A percentile compares a stretch with the other conserved stretches of the same genome.
Conservation (phyloP, 1,140 invertebrate species). For the Druon quercuslanigerum region DNA sequence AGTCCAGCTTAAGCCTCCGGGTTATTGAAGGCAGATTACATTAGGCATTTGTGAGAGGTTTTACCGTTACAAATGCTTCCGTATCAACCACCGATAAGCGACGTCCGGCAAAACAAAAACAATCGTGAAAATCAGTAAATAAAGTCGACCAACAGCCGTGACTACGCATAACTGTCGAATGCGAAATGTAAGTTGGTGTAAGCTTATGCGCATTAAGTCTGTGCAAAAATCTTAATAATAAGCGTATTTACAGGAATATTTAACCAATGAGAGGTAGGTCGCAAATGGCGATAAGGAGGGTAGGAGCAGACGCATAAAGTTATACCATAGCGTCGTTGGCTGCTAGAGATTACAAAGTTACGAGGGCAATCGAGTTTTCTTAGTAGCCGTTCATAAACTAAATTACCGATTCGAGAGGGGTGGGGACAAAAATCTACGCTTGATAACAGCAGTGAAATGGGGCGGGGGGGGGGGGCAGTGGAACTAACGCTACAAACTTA, state of each 20-base stretch:
- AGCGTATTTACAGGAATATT: neutral
- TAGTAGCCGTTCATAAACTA: neutral
- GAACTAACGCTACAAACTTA: too few species aligned
- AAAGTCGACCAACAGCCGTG: neutral
- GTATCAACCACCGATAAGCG: neutral
- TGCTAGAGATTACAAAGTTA: neutral
- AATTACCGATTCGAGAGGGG: too few species aligned
- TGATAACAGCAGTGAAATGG: too few species aligned
- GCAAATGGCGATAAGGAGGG: neutral
- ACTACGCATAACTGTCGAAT: constrained; percentile 8
- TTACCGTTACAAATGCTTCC: constrained; percentile 16
- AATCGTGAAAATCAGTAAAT: neutral
- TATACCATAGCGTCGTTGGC: neutral
- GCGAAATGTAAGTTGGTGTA: neutral
- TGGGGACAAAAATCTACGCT: too few species aligned
- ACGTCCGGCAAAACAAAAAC: neutral
- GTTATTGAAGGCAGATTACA: constrained; percentile 22
- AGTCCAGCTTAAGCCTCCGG: neutral
- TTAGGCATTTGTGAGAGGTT: neutral
- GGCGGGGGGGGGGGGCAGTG: too few species aligned
- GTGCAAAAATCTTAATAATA: neutral
- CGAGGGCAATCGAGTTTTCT: neutral
- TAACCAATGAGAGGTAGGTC: neutral
- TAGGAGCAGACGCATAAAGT: neutral
- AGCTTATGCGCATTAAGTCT: neutral